Percentiles rank a stretch among this genome's conserved stretches.
These are phyloP conservation scores for Philaenus spumarius DNA, from an alignment of 1,140 invertebrate genomes.

Conservation along the genomic window DNA sequence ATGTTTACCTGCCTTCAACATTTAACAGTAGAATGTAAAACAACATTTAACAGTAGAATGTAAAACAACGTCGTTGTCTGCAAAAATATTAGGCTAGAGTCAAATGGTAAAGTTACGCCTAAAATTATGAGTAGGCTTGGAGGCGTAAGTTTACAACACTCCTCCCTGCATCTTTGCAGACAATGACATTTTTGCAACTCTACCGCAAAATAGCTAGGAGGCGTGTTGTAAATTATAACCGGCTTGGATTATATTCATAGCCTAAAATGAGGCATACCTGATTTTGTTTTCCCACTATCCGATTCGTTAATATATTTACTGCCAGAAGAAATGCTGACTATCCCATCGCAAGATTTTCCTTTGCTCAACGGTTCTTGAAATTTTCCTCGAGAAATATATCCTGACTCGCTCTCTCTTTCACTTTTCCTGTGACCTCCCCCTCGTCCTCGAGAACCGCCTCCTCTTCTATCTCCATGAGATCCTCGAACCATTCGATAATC, in stretches of 20 bases:
- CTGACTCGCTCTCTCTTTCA: slow-evolving; percentile 12
- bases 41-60: no score
- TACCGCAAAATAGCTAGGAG: background rate
- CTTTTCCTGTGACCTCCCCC: slow-evolving; percentile 7
- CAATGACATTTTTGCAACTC: background rate
- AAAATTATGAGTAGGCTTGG: no score
- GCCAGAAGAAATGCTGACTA: background rate
- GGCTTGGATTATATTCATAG: no score
- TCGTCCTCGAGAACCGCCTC: slow-evolving; percentile 10
- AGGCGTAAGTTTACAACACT: background rate
- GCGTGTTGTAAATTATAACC: background rate
- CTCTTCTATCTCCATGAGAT: slow-evolving; percentile 3
- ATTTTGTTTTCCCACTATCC: slow-evolving; percentile 11
- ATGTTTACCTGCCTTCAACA: no score
- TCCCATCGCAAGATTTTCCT: slow-evolving; percentile 11
- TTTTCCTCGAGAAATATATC: slow-evolving; percentile 13
- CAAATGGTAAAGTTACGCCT: no score
- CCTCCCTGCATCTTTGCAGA: background rate
- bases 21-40: no score
- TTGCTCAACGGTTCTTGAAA: slow-evolving; percentile 21
- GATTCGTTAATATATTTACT: slow-evolving; percentile 12
- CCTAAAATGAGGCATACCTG: no score
- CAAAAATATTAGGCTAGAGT: no score
- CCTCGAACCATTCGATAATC: slow-evolving; percentile 18
- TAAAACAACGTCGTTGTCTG: background rate